Evolutionary conservation across 2,888 invertebrate genomes (phyloP).

Genomic region (Xiphydria camelus): DNA sequence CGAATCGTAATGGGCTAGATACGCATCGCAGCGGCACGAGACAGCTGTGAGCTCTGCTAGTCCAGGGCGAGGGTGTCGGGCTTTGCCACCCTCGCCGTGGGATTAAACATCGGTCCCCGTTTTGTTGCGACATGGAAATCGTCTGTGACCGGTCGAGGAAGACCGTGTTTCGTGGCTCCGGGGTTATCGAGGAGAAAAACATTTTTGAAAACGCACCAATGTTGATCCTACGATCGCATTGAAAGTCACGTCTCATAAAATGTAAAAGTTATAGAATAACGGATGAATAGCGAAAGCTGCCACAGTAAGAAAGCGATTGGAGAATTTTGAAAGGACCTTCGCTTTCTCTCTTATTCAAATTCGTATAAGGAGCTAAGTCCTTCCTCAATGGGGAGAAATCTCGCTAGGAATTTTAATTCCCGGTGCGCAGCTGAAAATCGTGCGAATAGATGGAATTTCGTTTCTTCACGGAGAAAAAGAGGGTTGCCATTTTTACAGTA

Average conservation of each 20-base stretch:
- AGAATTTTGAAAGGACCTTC: too few species aligned
- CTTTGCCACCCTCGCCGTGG: constrained; percentile 17
- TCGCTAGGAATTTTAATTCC: not conserved
- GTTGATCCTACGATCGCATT: not conserved
- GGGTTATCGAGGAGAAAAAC: too few species aligned
- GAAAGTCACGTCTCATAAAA: too few species aligned
- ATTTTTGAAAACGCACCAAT: not conserved
- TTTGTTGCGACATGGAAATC: constrained; percentile 2
- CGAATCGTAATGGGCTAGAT: constrained; percentile 16
- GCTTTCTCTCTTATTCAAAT: not conserved
- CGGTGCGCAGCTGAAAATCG: too few species aligned
- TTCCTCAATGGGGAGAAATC: not conserved
- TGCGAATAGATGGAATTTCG: too few species aligned
- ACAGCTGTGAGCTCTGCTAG: constrained; percentile 22
- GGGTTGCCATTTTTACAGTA: too few species aligned
- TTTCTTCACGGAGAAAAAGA: too few species aligned
- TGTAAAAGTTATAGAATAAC: too few species aligned
- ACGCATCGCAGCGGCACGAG: not conserved
- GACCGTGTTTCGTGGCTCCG: too few species aligned
- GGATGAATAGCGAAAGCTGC: too few species aligned
- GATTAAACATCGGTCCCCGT: constrained; percentile 20
- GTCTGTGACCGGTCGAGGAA: too few species aligned
- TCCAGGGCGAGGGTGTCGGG: constrained; percentile 4
- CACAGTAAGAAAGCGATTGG: too few species aligned
- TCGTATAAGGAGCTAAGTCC: not conserved